A percentile compares a stretch with the other conserved stretches of the same genome.
These are phyloP conservation scores for Labroides dimidiatus DNA, from an alignment of 2,797 vertebrate genomes.

Conservation along the genomic window DNA sequence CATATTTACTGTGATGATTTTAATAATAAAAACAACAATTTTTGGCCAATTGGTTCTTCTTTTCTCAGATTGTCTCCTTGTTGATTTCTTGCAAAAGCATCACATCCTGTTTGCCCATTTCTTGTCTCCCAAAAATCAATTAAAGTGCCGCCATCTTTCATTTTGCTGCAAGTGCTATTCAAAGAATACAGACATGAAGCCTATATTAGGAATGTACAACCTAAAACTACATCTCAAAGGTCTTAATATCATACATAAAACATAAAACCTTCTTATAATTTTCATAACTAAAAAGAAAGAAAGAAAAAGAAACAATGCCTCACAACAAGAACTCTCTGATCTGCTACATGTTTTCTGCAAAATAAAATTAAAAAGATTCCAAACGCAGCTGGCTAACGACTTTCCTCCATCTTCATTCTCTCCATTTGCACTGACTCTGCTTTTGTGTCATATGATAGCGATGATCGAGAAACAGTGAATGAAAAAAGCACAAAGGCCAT, in stretches of 20 bases:
- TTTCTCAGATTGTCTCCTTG: constrained; percentile 1
- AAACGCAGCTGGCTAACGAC: constrained; percentile 10
- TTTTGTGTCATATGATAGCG: constrained; percentile 65
- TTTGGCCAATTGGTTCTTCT: neutral
- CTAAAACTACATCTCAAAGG: constrained; percentile 4
- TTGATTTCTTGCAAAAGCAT: constrained; percentile 5
- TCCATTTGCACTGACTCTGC: constrained; percentile 81
- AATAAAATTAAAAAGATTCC: neutral
- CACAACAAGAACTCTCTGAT: constrained; percentile 1
- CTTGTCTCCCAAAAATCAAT: constrained; percentile 14
- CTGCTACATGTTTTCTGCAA: neutral
- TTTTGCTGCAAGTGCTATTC: constrained; percentile 8
- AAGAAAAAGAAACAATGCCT: constrained; percentile 3
- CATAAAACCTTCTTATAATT: neutral
- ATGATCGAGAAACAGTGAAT: constrained; percentile 49
- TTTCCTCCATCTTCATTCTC: constrained; percentile 76
- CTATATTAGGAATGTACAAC: constrained; percentile 16
- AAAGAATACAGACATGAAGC: constrained; percentile 10
- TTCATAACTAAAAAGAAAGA: neutral
- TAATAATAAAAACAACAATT: neutral
- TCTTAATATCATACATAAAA: constrained; percentile 5
- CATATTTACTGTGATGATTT: too few species aligned
- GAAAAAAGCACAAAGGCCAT: constrained; percentile 57
- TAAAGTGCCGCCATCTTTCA: constrained; percentile 13
- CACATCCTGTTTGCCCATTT: constrained; percentile 7